Conservation (phyloP, 2,888 invertebrate species). For the Eupithecia vulgata region DNA sequence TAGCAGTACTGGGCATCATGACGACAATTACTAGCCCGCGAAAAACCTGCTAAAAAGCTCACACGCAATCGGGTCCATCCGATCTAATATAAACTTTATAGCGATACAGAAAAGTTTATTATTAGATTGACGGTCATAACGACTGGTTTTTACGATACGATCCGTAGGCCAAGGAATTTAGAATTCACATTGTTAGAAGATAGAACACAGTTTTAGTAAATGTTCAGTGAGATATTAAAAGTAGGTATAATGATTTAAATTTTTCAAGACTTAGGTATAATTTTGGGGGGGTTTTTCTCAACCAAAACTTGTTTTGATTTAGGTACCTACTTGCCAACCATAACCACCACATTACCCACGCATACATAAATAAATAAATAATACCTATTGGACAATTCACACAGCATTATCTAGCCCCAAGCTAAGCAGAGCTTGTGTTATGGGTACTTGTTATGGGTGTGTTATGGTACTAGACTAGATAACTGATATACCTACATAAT, state of each 20-base stretch:
- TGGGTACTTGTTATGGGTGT: too few species aligned
- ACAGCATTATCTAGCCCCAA: too few species aligned
- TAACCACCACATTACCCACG: neutral
- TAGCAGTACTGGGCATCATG: constrained; percentile 13
- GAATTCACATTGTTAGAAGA: neutral
- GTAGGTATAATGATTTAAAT: neutral
- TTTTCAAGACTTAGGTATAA: neutral
- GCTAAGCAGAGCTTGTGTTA: too few species aligned
- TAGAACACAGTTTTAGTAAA: constrained; percentile 13
- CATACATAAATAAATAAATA: too few species aligned
- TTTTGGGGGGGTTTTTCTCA: neutral
- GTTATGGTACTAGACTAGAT: too few species aligned
- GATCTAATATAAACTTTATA: constrained; percentile 29
- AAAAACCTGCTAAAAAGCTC: constrained; percentile 50
- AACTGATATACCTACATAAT: too few species aligned
- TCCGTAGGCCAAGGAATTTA: constrained; percentile 15
- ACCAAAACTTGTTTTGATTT: neutral
- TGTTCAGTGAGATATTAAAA: neutral
- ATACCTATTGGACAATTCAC: too few species aligned
- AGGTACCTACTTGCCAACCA: neutral
- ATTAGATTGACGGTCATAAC: constrained; percentile 4
- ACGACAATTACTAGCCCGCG: constrained; percentile 36
- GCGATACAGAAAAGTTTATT: neutral
- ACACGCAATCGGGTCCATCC: constrained; percentile 29
- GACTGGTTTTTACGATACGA: constrained; percentile 23